These are phyloP conservation scores for Monochamus alternatus DNA, from an alignment of 2,888 invertebrate genomes.

Conservation along the genomic window DNA sequence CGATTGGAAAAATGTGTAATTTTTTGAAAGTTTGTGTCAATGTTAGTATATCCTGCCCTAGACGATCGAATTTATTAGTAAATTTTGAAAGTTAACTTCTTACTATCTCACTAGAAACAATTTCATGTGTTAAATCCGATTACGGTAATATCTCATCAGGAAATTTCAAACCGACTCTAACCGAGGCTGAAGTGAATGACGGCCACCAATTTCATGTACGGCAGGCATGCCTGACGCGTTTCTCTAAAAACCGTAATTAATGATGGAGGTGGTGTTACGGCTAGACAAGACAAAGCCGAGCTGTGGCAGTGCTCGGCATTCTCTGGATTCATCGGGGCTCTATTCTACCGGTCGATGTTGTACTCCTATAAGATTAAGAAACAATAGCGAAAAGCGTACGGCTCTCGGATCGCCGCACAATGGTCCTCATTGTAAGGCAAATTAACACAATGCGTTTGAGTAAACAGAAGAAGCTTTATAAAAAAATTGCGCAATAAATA, in stretches of 20 bases:
- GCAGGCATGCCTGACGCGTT: slow-evolving; percentile 13
- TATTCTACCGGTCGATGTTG: background rate
- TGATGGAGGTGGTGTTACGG: slow-evolving; percentile 23
- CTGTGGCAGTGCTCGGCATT: background rate
- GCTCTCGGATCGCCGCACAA: background rate
- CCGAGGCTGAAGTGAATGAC: slow-evolving; percentile 11
- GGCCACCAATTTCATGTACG: slow-evolving; percentile 22
- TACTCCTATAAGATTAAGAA: slow-evolving; percentile 10
- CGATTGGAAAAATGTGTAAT: too few species aligned
- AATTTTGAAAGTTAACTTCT: too few species aligned
- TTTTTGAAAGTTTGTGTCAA: too few species aligned
- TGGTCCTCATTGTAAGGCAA: background rate
- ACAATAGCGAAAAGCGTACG: slow-evolving; percentile 3
- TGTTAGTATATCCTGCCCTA: too few species aligned
- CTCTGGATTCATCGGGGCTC: slow-evolving; percentile 1
- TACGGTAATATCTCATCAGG: slow-evolving; percentile 27
- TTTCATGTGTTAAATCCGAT: background rate
- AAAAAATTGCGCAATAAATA: too few species aligned
- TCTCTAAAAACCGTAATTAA: slow-evolving; percentile 34
- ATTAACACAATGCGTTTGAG: background rate
- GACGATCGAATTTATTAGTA: too few species aligned
- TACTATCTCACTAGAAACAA: too few species aligned
- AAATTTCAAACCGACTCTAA: slow-evolving; percentile 27
- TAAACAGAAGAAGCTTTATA: background rate
- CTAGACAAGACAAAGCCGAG: slow-evolving; percentile 17